phyloP scores from a whole-genome alignment of 2,797 vertebrate species.

The Oceanodroma leucorhoa region DNA sequence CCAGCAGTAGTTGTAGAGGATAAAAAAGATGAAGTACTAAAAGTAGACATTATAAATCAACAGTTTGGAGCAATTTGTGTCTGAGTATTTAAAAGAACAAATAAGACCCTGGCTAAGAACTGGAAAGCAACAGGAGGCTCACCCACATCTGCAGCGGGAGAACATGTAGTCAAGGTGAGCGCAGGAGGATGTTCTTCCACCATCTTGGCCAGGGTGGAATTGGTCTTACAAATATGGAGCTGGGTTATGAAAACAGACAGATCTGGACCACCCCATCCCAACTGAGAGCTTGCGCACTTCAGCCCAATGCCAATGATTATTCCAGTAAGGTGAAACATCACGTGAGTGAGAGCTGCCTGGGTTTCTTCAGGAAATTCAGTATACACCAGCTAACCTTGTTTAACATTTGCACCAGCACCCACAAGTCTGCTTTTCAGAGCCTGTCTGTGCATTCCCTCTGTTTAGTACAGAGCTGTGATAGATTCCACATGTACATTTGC shows the following conservation, averaged over 20 bases:
- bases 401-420: not conserved
- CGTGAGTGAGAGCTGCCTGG: not conserved
- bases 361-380: not conserved
- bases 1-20: not conserved
- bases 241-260: not conserved
- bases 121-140: not conserved
- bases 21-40: not conserved
- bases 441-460: not conserved
- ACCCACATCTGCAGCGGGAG: not conserved
- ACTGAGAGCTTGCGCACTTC: not conserved
- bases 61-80: not conserved
- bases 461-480: not conserved
- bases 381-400: not conserved
- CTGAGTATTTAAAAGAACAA: not conserved
- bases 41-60: not conserved
- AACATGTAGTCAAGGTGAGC: not conserved
- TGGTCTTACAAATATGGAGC: not conserved
- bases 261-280: not conserved
- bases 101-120: not conserved
- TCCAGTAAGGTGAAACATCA: not conserved
- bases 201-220: not conserved
- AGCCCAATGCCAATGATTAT: not conserved
- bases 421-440: not conserved
- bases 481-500: not conserved
- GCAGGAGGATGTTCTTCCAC: not conserved